Base-by-base conservation (phyloP, 2,797 vertebrate genomes). In the Enteromius thamalakanensis region DNA sequence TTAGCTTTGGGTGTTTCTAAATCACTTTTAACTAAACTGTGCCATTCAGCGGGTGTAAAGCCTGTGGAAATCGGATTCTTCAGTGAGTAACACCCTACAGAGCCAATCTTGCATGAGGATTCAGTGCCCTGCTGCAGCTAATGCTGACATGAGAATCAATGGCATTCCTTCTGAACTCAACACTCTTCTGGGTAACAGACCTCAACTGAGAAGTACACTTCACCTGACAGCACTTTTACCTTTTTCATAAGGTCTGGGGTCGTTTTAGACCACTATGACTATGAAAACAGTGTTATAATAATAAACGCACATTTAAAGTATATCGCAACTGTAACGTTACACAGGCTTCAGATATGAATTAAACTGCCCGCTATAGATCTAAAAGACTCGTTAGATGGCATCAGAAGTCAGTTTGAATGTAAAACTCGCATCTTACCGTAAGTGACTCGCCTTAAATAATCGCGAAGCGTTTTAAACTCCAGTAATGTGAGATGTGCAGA, bases 381-480 rank as follows among this genome's bases (percentile, higher is more conserved):
- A 9, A 72, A 21, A 64, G 40, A 17, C 21, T 15, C n/a, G 23
- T 45, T 40, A 45, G 37, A 60, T 15, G 40, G n/a, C 29, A 55
- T 49, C 58, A 81, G 37, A 64, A 14, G 55, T 26, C 8, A 64
- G 19, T 49, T 11, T 34, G 55, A 47, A 17, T 47, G 12, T 64
- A 64, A 62, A 74, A 69, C 55, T 3, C 6, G 5, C 80, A 19
- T 14, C 62, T 82, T 82, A 83, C 76, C 82, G 34, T 71, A 51
- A 6, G 12, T 49, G 37, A 4, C 60, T 8, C 10, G 32, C 4
- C 21, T 78, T 34, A 78, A 15, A 78, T 78, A 78, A 71, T 21
- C n/a, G 29, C 10, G 15, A 9, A 53, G 55, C 42, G 19, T 65
- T 60, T 51, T 55, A 70, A 60, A 49, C 55, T 49, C 51, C 75